Base-by-base conservation (phyloP, 2,888 invertebrate genomes). In the Ryuthela nishihirai region DNA sequence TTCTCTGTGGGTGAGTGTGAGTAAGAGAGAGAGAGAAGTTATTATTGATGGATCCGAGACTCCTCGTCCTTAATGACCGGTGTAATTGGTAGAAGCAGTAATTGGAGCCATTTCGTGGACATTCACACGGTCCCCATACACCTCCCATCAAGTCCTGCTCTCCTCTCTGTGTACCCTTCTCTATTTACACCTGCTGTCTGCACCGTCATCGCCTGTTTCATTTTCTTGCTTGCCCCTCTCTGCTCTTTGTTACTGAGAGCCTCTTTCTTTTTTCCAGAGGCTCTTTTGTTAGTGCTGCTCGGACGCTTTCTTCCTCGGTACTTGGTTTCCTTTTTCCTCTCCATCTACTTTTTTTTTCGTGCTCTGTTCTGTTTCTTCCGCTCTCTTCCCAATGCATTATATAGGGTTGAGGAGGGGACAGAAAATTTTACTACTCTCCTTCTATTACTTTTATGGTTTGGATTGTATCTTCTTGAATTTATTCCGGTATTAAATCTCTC, bases 11-110 rank as follows among this genome's bases (percentile, higher is more conserved):
- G n/a, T 9, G 29, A 29, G 29, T 29, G 29, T 29, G n/a, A 29
- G 29, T 29, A 29, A 10, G n/a, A 48, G 35, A 44, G 44, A 40
- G 50, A 46, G 50, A 17, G 23, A 42, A 58, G 56, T 52, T 52
- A 58, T 50, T 52, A 52, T 52, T 52, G 56, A 52, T 32, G 40
- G 44, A 45, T 44, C 44, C 17, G 40, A 39, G 29, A 24, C 32
- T 38, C 20, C 34, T 38, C 38, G 29, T 39, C 52, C 43, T 42
- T 58, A 58, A 58, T 58, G 56, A 52, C 52, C 32, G 20, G 40
- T 24, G 50, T 58, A 58, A 58, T 58, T 52, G 56, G 52, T 58
- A 45, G 12, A 44, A 50, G 50, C 45, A 38, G 52, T 58, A 58
- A 58, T 52, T 58, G 46, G 46, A 52, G 52, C 50, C 38, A 52